These are phyloP conservation scores for Engraulis encrasicolus DNA, from an alignment of 2,113 vertebrate genomes.

Conservation along the genomic window DNA sequence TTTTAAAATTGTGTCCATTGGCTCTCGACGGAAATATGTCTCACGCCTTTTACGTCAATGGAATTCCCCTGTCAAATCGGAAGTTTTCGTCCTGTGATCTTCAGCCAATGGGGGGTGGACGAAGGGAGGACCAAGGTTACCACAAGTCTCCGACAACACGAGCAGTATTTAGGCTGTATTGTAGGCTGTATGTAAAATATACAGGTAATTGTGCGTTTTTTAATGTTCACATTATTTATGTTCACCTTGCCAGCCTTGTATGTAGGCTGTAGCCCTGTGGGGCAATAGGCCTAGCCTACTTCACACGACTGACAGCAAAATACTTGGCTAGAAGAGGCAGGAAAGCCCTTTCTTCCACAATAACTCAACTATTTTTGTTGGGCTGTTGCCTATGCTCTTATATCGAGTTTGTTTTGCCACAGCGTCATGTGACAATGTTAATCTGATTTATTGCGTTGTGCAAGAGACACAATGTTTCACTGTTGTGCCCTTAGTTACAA, in stretches of 20 bases:
- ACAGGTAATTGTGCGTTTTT: background rate
- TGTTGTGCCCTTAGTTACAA: background rate
- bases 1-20: background rate
- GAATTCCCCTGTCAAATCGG: slow-evolving; percentile 64
- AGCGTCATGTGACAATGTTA: background rate
- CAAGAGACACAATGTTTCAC: background rate
- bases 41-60: slow-evolving; percentile 58
- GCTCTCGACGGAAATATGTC: background rate
- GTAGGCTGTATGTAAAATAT: background rate
- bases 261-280: no score
- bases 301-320: background rate
- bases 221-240: background rate
- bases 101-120: background rate
- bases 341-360: background rate
- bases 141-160: background rate
- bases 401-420: background rate
- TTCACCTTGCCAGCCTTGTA: background rate
- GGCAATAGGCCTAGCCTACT: no score
- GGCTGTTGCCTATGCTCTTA: background rate
- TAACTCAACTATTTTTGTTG: background rate
- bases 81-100: background rate
- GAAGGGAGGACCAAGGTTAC: background rate
- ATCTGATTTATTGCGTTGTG: background rate
- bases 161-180: no score
- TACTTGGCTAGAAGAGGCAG: background rate